Percentiles rank a stretch among this genome's conserved stretches.
phyloP scores from a whole-genome alignment of 2,888 invertebrate genomes.

The Branchellion lobata region DNA sequence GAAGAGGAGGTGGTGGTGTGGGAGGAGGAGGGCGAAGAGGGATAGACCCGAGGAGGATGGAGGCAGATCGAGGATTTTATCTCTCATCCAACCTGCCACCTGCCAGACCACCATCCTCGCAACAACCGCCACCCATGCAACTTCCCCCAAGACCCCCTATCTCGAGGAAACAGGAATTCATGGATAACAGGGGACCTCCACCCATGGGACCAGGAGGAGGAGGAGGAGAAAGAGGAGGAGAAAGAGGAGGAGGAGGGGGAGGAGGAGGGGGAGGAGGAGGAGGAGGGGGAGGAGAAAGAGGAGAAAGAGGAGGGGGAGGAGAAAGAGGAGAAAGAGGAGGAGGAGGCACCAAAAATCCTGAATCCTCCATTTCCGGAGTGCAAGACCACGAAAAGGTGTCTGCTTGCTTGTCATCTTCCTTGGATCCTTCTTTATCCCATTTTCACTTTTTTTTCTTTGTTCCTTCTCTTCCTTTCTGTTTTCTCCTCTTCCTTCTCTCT shows the following conservation, averaged over 20 bases:
- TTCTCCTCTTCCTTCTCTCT: no score
- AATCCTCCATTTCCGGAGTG: not conserved
- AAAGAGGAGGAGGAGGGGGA: not conserved
- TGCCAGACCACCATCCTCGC: not conserved
- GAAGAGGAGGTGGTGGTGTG: no score
- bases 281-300: not conserved
- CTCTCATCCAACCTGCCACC: slow-evolving; percentile 1
- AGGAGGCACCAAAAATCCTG: no score
- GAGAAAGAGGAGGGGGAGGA: not conserved
- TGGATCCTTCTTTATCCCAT: no score
- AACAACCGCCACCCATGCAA: not conserved
- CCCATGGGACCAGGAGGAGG: not conserved
- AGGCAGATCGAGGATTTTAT: not conserved
- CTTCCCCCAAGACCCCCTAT: not conserved
- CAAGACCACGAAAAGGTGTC: slow-evolving; percentile 4
- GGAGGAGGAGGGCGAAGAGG: not conserved
- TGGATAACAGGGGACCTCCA: not conserved
- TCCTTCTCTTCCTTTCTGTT: no score
- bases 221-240: not conserved
- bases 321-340: not conserved
- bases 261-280: not conserved
- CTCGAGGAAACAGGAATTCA: not conserved
- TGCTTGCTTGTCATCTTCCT: no score
- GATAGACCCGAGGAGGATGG: slow-evolving; percentile 4
- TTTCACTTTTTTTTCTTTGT: no score